Percentiles rank a stretch among this genome's conserved stretches.
Conservation (phyloP, 1,140 invertebrate genomes). For the Plutomurus gul region DNA sequence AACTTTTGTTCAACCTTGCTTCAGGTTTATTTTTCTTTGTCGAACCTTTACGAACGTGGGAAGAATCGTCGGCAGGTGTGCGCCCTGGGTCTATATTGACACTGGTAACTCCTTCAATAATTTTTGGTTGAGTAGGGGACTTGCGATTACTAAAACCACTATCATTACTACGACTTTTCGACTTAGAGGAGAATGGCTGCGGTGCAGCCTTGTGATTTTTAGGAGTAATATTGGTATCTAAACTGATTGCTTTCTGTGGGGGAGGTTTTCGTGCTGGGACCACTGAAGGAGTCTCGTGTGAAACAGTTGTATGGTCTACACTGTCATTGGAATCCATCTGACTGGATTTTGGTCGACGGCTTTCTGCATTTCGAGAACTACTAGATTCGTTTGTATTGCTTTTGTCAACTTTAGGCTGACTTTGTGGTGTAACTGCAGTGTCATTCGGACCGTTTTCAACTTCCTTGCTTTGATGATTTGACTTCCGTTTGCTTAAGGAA, state of each 20-base stretch:
- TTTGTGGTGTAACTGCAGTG: background rate
- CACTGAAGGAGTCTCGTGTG: background rate
- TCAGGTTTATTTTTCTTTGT: background rate
- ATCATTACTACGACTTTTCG: conserved; percentile 9
- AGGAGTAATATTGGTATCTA: background rate
- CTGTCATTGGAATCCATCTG: background rate
- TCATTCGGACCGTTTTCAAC: background rate
- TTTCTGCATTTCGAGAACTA: background rate
- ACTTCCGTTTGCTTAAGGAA: background rate
- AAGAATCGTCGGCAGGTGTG: background rate
- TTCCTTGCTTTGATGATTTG: background rate
- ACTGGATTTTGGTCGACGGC: background rate
- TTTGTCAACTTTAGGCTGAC: background rate
- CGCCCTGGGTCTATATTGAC: background rate
- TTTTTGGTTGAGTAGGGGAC: background rate
- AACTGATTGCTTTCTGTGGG: background rate
- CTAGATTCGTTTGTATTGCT: background rate
- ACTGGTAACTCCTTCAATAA: conserved; percentile 7
- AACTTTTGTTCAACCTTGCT: background rate
- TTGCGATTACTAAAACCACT: background rate
- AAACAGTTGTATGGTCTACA: background rate
- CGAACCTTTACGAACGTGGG: background rate
- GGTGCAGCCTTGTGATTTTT: background rate
- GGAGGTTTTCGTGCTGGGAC: background rate
- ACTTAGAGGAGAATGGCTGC: conserved; percentile 18